Evolutionary conservation across 2,888 invertebrate species (phyloP).

Genomic region (Diaphora mendica): DNA sequence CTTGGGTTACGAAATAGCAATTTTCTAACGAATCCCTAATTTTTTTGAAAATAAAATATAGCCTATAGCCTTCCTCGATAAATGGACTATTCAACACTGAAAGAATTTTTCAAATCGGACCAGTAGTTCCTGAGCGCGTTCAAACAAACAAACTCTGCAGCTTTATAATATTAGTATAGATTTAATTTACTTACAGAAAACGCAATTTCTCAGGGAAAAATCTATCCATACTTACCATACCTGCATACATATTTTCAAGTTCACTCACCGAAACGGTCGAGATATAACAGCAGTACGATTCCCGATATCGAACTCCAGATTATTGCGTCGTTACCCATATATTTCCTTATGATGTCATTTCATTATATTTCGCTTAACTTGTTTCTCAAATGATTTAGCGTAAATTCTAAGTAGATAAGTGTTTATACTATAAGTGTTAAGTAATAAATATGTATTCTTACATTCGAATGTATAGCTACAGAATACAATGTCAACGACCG

Average conservation of each 20-base stretch:
- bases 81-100: no score
- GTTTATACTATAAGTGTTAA: not conserved
- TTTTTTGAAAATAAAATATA: no score
- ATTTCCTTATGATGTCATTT: not conserved
- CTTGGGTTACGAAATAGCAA: no score
- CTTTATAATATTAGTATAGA: no score
- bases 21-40: no score
- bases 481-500: not conserved
- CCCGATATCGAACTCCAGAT: not conserved
- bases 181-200: not conserved
- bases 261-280: constrained; percentile 1
- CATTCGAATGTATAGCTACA: not conserved
- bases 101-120: no score
- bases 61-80: no score
- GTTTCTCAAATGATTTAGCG: not conserved
- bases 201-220: not conserved
- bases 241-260: not conserved
- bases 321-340: not conserved
- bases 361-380: not conserved
- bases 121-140: no score
- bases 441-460: not conserved
- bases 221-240: not conserved
- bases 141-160: no score
- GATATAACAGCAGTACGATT: not conserved
- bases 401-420: not conserved